Evolutionary conservation across 1,140 invertebrate species (phyloP).

Genomic region (Drosophila kohkoa): DNA sequence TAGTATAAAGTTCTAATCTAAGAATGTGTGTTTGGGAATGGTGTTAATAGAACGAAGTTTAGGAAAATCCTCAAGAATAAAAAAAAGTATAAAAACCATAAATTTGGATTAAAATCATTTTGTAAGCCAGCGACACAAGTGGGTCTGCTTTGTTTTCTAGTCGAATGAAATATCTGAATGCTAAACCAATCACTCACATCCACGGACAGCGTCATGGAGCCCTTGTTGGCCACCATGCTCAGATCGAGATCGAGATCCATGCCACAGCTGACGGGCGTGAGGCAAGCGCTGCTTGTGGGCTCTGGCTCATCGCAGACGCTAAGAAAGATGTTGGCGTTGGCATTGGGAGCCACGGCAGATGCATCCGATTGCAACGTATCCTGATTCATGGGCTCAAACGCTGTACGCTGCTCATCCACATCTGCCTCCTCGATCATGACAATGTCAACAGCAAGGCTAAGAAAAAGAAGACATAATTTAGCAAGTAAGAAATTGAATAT

Average conservation of each 20-base stretch:
- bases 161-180: not conserved
- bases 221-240: slow-evolving; percentile 80
- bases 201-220: slow-evolving; percentile 73
- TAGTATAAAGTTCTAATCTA: no score
- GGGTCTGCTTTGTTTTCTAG: no score
- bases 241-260: slow-evolving; percentile 61
- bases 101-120: no score
- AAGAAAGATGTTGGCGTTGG: slow-evolving; percentile 43
- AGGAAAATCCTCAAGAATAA: no score
- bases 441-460: slow-evolving; percentile 34
- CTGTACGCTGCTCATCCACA: not conserved
- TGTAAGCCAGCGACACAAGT: no score
- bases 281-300: slow-evolving; percentile 56
- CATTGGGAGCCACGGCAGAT: slow-evolving; percentile 6
- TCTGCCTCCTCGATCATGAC: slow-evolving; percentile 49
- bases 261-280: slow-evolving; percentile 72
- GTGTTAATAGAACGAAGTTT: no score
- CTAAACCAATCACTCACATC: slow-evolving; percentile 61
- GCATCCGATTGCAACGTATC: slow-evolving; percentile 84
- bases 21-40: no score
- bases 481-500: not conserved
- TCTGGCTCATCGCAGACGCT: slow-evolving; percentile 53
- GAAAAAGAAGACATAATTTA: not conserved
- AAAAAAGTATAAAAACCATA: no score
- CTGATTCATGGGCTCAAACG: slow-evolving; percentile 86